phyloP scores from a whole-genome alignment of 2,113 vertebrate species.

The Neomonachus schauinslandi region DNA sequence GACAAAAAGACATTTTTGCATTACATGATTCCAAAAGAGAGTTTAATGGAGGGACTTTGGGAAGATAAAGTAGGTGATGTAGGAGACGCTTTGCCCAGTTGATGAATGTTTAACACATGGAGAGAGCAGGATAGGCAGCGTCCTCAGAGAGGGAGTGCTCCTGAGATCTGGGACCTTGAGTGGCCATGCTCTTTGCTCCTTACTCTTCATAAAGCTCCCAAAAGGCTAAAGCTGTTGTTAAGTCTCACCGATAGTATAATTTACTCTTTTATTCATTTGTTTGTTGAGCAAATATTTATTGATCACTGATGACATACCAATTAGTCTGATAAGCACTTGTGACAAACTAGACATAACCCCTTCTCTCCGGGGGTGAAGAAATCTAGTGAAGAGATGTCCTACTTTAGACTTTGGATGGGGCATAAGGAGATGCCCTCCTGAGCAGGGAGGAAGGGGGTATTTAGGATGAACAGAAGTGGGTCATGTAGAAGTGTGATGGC shows the following conservation, averaged over 20 bases:
- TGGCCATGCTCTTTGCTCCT: neutral
- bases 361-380: neutral
- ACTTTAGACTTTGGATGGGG: neutral
- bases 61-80: neutral
- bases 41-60: neutral
- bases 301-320: neutral
- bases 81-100: neutral
- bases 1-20: neutral
- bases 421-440: neutral
- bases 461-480: neutral
- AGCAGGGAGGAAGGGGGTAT: too few species aligned
- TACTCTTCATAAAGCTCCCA: neutral
- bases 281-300: constrained; percentile 6
- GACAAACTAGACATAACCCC: neutral
- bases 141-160: rapidly evolving
- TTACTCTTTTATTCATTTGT: neutral
- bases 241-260: neutral
- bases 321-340: neutral
- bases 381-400: neutral
- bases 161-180: too few species aligned
- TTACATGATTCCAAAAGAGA: neutral
- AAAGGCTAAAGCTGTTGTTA: neutral
- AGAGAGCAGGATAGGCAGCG: rapidly evolving
- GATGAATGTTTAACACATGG: neutral
- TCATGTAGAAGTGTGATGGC: neutral